These are phyloP conservation scores for Protonemura montana DNA, from an alignment of 2,888 invertebrate genomes.

Conservation along the genomic window DNA sequence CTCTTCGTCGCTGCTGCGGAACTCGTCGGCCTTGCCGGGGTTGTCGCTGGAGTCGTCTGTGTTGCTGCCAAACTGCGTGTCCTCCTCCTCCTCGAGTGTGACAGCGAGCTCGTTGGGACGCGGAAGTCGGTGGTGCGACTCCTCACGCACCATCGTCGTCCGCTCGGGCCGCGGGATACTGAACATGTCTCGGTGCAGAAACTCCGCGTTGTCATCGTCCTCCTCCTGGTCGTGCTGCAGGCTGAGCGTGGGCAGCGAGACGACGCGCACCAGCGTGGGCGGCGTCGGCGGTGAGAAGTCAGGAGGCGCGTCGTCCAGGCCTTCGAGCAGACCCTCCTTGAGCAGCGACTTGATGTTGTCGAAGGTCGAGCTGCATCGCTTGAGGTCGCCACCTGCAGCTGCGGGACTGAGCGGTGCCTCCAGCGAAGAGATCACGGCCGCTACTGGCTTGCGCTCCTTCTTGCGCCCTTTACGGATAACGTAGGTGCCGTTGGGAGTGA, in stretches of 20 bases:
- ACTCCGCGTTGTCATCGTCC: slow-evolving; percentile 56
- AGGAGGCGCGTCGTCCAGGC: slow-evolving; percentile 60
- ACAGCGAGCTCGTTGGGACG: slow-evolving; percentile 66
- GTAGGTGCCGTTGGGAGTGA: slow-evolving; percentile 77
- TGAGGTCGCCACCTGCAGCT: slow-evolving; percentile 61
- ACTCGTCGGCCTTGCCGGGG: slow-evolving; percentile 37
- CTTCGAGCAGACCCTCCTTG: slow-evolving; percentile 71
- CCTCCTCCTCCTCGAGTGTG: slow-evolving; percentile 76
- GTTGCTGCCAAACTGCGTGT: slow-evolving; percentile 55
- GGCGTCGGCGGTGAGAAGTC: slow-evolving; percentile 69
- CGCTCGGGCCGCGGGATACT: slow-evolving; percentile 27
- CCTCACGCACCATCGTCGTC: slow-evolving; percentile 26
- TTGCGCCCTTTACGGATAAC: slow-evolving; percentile 77
- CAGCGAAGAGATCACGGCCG: slow-evolving; percentile 65
- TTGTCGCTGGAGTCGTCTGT: slow-evolving; percentile 32
- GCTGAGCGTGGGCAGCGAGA: slow-evolving; percentile 69
- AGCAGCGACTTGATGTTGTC: slow-evolving; percentile 79
- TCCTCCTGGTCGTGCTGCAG: slow-evolving; percentile 61
- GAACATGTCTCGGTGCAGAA: slow-evolving; percentile 32
- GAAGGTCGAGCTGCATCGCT: slow-evolving; percentile 78
- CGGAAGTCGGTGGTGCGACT: slow-evolving; percentile 46
- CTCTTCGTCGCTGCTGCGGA: slow-evolving; percentile 48
- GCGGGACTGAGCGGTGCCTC: slow-evolving; percentile 18
- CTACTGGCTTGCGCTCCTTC: slow-evolving; percentile 71
- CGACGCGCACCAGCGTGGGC: slow-evolving; percentile 72